Evolutionary conservation across 2,797 vertebrate genomes (phyloP), one percentile per base, ranked within the genome.

Genomic region (Vultur gryphus): DNA sequence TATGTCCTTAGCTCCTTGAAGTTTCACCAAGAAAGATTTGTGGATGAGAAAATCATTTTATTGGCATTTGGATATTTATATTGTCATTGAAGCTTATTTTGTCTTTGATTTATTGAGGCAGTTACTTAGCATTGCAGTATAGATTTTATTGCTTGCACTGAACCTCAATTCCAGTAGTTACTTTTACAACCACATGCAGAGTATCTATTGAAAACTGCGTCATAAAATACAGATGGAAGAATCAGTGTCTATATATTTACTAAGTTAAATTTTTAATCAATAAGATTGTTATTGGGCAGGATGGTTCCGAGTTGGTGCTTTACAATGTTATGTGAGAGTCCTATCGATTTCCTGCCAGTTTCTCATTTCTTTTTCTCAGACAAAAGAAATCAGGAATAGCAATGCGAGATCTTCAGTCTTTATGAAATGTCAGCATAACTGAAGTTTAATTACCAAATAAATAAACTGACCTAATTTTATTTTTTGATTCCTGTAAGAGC

Each of bases 191-290:
- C 4, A 17, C 37, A 67, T 1, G 0, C 31, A 84, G 25, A 55
- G 7, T 15, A 73, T 57, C 72, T 89, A n/a, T 52, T 87, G 52
- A 90, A 92, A 87, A 67, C 6, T 80, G 9, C 1, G 1, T 70
- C 75, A 83, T 75, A 92, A 93, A 94, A 82, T 48, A 64, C 25
- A 80, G 33, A 77, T 67, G 70, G 75, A 89, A 96, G 93, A 94
- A 93, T 71, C 84, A 73, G 43, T 93, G 67, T 58, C 44, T 64
- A 33, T 43, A 31, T 59, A 80, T 70, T 79, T 55, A 70, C n/a
- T 33, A 86, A 26, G 54, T 39, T 48, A 75, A 52, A 51, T 77
- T 93, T 95, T 84, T 73, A 79, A 84, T 94, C 92, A 70, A 80
- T 95, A 94, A 26, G 75, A 90, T 46, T 92, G 55, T 46, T 89